Conservation (phyloP, 2,113 vertebrate genomes). For the Epinephelus fuscoguttatus region DNA sequence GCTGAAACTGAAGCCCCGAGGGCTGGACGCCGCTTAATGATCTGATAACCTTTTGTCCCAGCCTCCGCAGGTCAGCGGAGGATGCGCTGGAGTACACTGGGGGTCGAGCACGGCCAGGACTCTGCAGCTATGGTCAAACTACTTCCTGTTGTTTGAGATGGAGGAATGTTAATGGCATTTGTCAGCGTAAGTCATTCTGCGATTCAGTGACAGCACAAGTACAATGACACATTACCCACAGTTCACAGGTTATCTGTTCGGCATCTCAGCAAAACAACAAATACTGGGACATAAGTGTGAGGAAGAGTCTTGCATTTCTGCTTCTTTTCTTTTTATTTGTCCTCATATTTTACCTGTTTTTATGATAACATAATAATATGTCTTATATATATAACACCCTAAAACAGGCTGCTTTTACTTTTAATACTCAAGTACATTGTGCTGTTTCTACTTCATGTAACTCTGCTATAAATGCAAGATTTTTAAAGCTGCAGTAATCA, state of each 20-base stretch:
- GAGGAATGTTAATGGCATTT: slow-evolving; percentile 75
- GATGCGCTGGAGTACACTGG: slow-evolving; percentile 7
- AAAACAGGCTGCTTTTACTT: not conserved
- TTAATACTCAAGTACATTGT: not conserved
- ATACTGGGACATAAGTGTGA: not conserved
- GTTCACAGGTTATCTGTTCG: slow-evolving; percentile 47
- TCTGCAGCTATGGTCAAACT: slow-evolving; percentile 63
- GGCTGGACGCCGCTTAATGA: slow-evolving; percentile 21
- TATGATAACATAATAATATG: no score
- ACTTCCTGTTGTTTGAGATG: slow-evolving; percentile 81
- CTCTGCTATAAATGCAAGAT: not conserved
- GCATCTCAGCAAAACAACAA: slow-evolving; percentile 23
- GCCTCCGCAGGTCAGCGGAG: slow-evolving; percentile 56
- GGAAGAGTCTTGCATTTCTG: not conserved
- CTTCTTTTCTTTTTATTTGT: not conserved
- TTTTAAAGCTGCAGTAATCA: not conserved
- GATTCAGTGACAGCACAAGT: slow-evolving; percentile 9
- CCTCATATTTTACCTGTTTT: not conserved
- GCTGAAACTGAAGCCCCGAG: slow-evolving; percentile 17
- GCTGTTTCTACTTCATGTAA: not conserved
- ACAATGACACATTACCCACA: slow-evolving; percentile 17
- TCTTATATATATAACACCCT: no score
- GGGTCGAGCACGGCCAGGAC: slow-evolving; percentile 39
- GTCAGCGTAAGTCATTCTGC: slow-evolving; percentile 75
- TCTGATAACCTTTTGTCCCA: slow-evolving; percentile 54